Base-by-base conservation (phyloP, 2,888 invertebrate species). In the Tortricodes alternella region DNA sequence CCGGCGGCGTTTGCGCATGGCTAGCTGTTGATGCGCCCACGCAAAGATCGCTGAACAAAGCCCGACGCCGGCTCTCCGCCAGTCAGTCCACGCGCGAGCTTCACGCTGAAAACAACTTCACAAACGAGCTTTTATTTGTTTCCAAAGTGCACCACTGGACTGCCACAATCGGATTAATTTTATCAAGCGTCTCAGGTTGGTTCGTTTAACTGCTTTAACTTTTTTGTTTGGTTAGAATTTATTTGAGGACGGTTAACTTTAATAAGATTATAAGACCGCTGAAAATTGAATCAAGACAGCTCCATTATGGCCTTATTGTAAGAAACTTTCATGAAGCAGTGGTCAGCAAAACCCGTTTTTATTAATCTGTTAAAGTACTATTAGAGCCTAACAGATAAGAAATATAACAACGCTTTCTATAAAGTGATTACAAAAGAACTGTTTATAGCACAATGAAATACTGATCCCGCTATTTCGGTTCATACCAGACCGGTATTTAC, bases 11-110 rank as follows among this genome's bases (percentile, higher is more conserved):
- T 8, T 23, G 23, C 49, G 60, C 35, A 52, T 11, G 38, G 35
- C 38, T 43, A 27, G 46, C 51, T 55, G 41, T 46, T 35, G 50
- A 32, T 18, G 66, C 80, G 76, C 89, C 88, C 81, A 87, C 89
- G 82, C 87, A 73, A 79, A 80, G 79, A 77, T 80, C 71, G 53
- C 62, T 66, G 82, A 76, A 82, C 82, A 85, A 83, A 85, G 83
- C 80, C 69, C 71, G 71, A 65, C 72, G 77, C 76, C 70, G 65
- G 60, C 65, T 62, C 64, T 62, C 50, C 60, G 60, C 55, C 67
- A 62, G 65, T 83, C 89, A 90, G 89, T 90, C 68, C 75, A 77
- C 74, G 73, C 76, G 80, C 73, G 79, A 85, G 76, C 86, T 83
- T 80, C 72, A 71, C 60, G 67, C 70, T 68, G 76, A 71, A 76